Conservation (phyloP, 2,113 vertebrate genomes). For the Sceloporus undulatus region DNA sequence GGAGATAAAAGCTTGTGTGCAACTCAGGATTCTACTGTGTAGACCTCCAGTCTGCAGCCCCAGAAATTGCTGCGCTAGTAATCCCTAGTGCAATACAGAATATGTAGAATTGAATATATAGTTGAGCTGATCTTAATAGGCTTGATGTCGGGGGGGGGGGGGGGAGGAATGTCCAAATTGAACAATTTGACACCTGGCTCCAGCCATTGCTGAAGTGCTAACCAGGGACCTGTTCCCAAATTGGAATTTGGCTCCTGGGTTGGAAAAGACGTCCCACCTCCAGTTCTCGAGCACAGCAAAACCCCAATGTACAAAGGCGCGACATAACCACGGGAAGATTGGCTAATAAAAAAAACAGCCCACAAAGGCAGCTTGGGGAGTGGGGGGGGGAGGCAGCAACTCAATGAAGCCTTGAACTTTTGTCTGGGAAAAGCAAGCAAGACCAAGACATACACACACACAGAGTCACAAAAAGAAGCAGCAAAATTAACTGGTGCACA, state of each 20-base stretch:
- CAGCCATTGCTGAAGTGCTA: not conserved
- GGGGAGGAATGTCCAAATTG: not conserved
- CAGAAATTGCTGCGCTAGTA: not conserved
- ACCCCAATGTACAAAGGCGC: not conserved
- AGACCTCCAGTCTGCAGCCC: not conserved
- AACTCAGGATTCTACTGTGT: not conserved
- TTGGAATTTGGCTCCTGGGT: not conserved
- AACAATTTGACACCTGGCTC: not conserved
- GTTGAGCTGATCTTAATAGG: not conserved
- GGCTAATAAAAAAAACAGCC: not conserved
- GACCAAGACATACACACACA: not conserved
- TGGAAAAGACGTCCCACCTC: not conserved
- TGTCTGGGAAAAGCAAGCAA: constrained; percentile 28
- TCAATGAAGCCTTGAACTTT: not conserved
- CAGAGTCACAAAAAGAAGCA: not conserved
- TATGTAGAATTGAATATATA: not conserved
- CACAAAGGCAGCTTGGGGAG: not conserved
- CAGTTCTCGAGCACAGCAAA: not conserved
- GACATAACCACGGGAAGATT: not conserved
- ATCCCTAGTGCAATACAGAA: too few relatives aligned
- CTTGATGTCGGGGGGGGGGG: too few relatives aligned
- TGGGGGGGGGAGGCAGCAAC: not conserved
- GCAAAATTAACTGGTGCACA: constrained; percentile 53
- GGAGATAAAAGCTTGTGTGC: not conserved
- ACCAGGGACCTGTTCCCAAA: not conserved